Percentiles rank a stretch among this genome's conserved stretches.
Evolutionary conservation across 2,888 invertebrate genomes (phyloP).

Genomic region (Meta bourneti): DNA sequence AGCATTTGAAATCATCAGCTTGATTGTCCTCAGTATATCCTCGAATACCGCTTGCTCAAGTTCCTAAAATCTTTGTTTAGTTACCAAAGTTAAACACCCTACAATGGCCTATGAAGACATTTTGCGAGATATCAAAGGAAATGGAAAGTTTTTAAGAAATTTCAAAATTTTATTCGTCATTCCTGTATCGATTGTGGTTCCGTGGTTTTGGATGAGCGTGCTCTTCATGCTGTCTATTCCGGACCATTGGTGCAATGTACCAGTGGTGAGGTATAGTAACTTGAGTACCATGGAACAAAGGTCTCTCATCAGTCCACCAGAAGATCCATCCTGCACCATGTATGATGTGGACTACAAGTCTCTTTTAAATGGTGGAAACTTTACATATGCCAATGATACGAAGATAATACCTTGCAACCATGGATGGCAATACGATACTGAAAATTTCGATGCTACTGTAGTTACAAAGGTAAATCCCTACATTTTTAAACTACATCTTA

Average conservation of each 20-base stretch:
- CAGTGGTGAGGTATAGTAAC: conserved; percentile 83
- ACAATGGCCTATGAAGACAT: conserved; percentile 78
- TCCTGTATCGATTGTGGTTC: conserved; percentile 92
- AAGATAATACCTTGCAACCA: conserved; percentile 85
- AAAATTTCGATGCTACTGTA: conserved; percentile 86
- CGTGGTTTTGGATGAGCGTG: conserved; percentile 83
- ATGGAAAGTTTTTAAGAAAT: conserved; percentile 79
- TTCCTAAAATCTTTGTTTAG: too few relatives aligned
- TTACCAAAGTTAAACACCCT: background rate
- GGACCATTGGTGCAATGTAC: conserved; percentile 89
- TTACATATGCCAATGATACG: conserved; percentile 78
- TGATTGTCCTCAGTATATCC: too few relatives aligned
- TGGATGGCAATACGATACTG: conserved; percentile 88
- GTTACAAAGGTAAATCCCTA: conserved; percentile 87
- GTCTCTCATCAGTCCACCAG: conserved; percentile 81
- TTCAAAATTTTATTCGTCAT: conserved; percentile 91
- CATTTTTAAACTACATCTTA: background rate
- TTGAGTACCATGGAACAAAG: conserved; percentile 83
- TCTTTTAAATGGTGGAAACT: conserved; percentile 78
- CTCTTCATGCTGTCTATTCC: conserved; percentile 68
- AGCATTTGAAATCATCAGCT: too few relatives aligned
- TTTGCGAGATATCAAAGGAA: conserved; percentile 90
- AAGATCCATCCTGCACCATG: conserved; percentile 83
- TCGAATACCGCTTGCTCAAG: too few relatives aligned
- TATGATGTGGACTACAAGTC: conserved; percentile 85